A percentile compares a stretch with the other conserved stretches of the same genome.
Evolutionary conservation across 2,797 vertebrate species (phyloP).

Genomic region (Leuciscus waleckii): DNA sequence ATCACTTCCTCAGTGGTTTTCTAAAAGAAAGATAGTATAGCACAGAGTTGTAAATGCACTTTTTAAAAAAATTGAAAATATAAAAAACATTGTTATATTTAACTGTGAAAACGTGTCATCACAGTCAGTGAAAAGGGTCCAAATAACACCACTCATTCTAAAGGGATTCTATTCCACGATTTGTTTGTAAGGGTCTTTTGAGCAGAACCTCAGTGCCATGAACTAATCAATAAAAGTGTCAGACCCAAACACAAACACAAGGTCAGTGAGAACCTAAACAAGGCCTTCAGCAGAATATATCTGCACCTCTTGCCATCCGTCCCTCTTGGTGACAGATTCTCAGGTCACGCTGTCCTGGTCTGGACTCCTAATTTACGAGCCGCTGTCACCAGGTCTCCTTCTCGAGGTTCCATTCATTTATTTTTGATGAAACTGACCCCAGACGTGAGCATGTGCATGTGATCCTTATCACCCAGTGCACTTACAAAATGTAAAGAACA

Average conservation of each 20-base stretch:
- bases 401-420: conserved; percentile 23
- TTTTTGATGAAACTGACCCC: conserved; percentile 37
- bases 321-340: conserved; percentile 55
- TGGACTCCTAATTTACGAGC: conserved; percentile 61
- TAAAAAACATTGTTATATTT: too few relatives aligned
- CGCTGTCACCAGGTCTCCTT: conserved; percentile 52
- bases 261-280: conserved; percentile 66
- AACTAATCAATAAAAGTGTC: conserved; percentile 67
- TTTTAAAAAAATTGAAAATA: too few relatives aligned
- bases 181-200: conserved; percentile 45
- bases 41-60: too few relatives aligned
- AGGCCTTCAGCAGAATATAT: conserved; percentile 64
- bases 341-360: conserved; percentile 57
- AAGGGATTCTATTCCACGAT: conserved; percentile 8
- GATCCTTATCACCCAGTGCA: conserved; percentile 1
- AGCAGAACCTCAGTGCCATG: conserved; percentile 47
- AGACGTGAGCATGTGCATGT: conserved; percentile 4
- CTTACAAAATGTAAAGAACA: not conserved
- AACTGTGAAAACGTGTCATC: too few relatives aligned
- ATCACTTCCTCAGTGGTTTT: too few relatives aligned
- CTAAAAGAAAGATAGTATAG: too few relatives aligned
- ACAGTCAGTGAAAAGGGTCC: not conserved
- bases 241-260: conserved; percentile 64
- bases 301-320: conserved; percentile 52
- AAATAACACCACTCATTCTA: not conserved